Conservation (phyloP, 2,888 invertebrate species). For the Tenthredo mesomela region DNA sequence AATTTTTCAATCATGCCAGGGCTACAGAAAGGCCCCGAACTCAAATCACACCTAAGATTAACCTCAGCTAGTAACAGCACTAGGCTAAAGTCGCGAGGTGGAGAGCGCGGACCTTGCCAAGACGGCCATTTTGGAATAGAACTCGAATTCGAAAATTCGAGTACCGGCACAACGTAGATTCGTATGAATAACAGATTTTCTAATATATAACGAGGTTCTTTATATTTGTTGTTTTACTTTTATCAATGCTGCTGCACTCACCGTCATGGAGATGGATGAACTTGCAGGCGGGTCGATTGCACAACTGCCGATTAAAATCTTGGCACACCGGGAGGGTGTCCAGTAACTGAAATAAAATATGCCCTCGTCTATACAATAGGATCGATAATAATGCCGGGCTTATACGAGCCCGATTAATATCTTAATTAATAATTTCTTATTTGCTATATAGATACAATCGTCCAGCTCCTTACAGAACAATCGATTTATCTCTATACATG, state of each 20-base stretch:
- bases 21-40: background rate
- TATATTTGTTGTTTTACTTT: background rate
- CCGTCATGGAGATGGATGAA: conserved; percentile 99
- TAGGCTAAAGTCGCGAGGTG: conserved; percentile 2
- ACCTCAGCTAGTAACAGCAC: background rate
- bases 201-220: background rate
- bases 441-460: conserved; percentile 62
- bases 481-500: conserved; percentile 70
- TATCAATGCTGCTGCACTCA: conserved; percentile 78
- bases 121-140: background rate
- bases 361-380: conserved; percentile 69
- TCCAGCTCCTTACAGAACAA: conserved; percentile 75
- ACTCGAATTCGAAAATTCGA: background rate
- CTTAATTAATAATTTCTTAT: conserved; percentile 27
- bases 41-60: background rate
- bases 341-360: conserved; percentile 94
- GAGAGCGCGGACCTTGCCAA: background rate
- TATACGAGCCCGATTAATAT: conserved; percentile 31
- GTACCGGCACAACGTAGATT: background rate
- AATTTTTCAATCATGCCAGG: background rate
- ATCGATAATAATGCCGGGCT: conserved; percentile 40
- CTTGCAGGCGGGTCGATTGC: conserved; percentile 98
- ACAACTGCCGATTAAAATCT: conserved; percentile 99
- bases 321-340: conserved; percentile 99
- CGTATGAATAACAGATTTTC: background rate